A percentile compares a stretch with the other conserved stretches of the same genome.
Evolutionary conservation across 2,888 invertebrate species (phyloP).

Genomic region (Limulus polyphemus): DNA sequence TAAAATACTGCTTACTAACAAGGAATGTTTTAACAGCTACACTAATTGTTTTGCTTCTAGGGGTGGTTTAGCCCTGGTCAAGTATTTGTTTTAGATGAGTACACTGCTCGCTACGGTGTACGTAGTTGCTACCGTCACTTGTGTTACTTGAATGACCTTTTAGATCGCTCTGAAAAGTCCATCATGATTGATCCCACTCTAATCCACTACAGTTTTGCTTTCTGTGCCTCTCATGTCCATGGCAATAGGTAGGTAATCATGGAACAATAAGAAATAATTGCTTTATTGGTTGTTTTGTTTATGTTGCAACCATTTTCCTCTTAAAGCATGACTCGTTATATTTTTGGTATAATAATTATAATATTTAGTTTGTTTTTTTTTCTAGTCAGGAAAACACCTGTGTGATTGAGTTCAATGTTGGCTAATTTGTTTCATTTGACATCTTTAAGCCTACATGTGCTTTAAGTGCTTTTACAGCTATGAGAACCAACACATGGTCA

Average conservation of each 20-base stretch:
- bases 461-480: too few species aligned
- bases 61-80: slow-evolving; percentile 99
- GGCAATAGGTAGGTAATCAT: slow-evolving; percentile 70
- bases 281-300: too few species aligned
- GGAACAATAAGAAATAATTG: too few species aligned
- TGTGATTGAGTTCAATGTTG: too few species aligned
- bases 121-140: slow-evolving; percentile 93
- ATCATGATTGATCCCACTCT: slow-evolving; percentile 95
- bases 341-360: too few species aligned
- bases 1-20: not conserved
- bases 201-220: slow-evolving; percentile 98
- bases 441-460: too few species aligned
- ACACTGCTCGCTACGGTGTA: slow-evolving; percentile 94
- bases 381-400: too few species aligned
- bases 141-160: slow-evolving; percentile 84
- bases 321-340: too few species aligned
- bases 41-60: slow-evolving; percentile 41
- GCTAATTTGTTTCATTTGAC: too few species aligned
- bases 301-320: too few species aligned
- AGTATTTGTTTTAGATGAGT: slow-evolving; percentile 94
- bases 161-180: slow-evolving; percentile 86
- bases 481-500: too few species aligned
- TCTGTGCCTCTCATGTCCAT: slow-evolving; percentile 98
- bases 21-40: not conserved
- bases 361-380: too few species aligned